Base-by-base conservation (phyloP, 2,888 invertebrate species). In the Catocala fraxini region DNA sequence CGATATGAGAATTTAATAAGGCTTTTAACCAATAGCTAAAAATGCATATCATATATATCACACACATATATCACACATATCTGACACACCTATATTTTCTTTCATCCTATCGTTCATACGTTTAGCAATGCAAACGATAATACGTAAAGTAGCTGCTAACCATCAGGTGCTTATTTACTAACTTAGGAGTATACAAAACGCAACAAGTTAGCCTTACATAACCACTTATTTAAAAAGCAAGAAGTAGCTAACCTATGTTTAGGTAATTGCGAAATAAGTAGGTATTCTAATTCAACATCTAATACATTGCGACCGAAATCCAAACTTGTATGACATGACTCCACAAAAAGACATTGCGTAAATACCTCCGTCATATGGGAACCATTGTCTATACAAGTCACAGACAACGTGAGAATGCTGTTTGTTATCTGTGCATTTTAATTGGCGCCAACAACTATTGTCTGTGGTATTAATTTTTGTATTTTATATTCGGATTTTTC, bases 351-450 rank as follows among this genome's bases (percentile, higher is more conserved):
- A 48, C 46, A 56, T 77, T 68, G 56, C 62, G 65, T 48, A 62
- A 67, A 68, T 59, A 54, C 58, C 64, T 73, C 70, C 62, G 65
- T 60, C 77, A 68, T 53, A 56, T 77, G 74, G 59, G 77, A 74
- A 63, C 74, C 68, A 68, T 77, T 74, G 77, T 74, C 65, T 77
- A 15, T 56, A 51, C 57, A 47, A 73, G 51, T 46, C 68, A 51
- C 61, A 68, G 58, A 65, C 68, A 61, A 57, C 77, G 77, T 74
- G 74, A 61, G 77, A 77, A 74, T 51, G 48, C 35, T 57, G 65
- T 67, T 61, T 73, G 67, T 63, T 63, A 65, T 68, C 61, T 68
- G 58, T 69, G 74, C 68, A 59, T 73, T 77, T 74, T 74, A 77
- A 74, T 74, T 74, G 65, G 52, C 56, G 46, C 52, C 58, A 71